These are phyloP conservation scores for Steinernema khuongi DNA, from an alignment of 1,140 invertebrate species.

Conservation along the genomic window DNA sequence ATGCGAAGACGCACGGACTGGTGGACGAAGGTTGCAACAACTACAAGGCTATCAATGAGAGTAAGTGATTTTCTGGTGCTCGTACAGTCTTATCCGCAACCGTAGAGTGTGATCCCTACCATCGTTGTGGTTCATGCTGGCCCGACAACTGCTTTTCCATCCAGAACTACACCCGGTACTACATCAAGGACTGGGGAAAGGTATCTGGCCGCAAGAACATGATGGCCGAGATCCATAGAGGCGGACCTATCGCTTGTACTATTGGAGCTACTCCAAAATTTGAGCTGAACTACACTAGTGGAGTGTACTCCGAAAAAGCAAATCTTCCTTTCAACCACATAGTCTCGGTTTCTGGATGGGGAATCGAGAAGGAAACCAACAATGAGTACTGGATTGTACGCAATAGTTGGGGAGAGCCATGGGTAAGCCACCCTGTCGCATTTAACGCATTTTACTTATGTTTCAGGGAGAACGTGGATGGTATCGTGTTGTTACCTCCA, in stretches of 20 bases:
- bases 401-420: conserved; percentile 63
- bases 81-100: no score
- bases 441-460: conserved; percentile 14
- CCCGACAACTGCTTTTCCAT: conserved; percentile 60
- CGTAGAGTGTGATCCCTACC: conserved; percentile 60
- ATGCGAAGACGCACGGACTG: conserved; percentile 61
- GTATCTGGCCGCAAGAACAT: conserved; percentile 61
- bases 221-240: conserved; percentile 63
- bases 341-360: conserved; percentile 63
- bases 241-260: conserved; percentile 62
- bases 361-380: conserved; percentile 60
- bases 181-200: conserved; percentile 62
- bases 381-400: conserved; percentile 64
- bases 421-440: conserved; percentile 55
- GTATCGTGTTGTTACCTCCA: conserved; percentile 59
- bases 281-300: conserved; percentile 61
- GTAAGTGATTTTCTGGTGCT: conserved; percentile 34
- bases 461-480: conserved; percentile 33
- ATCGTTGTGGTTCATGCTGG: conserved; percentile 63
- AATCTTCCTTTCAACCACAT: conserved; percentile 60
- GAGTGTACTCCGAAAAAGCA: conserved; percentile 61
- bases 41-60: conserved; percentile 63
- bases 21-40: conserved; percentile 64
- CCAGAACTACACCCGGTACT: conserved; percentile 62
- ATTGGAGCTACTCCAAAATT: conserved; percentile 61